Evolutionary conservation across 2,113 vertebrate species (phyloP), one percentile per base, ranked within the genome.

Genomic region (Oryctolagus cuniculus): DNA sequence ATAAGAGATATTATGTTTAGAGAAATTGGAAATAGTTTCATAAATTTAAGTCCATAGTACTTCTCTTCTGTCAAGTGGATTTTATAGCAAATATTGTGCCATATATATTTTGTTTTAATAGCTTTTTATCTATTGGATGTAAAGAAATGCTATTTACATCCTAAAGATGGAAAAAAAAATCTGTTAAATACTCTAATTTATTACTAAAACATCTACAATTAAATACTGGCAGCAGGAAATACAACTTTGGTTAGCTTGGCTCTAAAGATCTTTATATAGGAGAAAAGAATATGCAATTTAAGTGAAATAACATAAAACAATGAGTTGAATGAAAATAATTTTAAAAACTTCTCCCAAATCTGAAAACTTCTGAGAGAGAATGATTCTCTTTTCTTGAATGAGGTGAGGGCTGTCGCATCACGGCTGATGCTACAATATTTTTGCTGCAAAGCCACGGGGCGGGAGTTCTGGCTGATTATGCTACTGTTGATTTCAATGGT

Each of bases 101-200:
- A 31, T 16, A 6, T 38, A 73, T 10, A 55, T 79, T 87, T 61
- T 75, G 31, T 55, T 81, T 95, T 89, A 70, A 58, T 63, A 86
- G 55, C 55, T 95, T 86, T 49, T 25, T 82, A 83, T 58, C 74
- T n/a, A 22, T 51, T 77, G 29, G 38, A 82, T 5, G 72, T 84
- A 84, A 61, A 87, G 13, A 70, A 90, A 79, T 55, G n/a, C 85
- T 66, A 72, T 13, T 10, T 72, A 0, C 31, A 89, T 73, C 64
- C 10, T 55, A 36, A 73, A 89, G 44, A 79, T 70, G 55, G 75
- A 4, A 58, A 4, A 58, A 4, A 58, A 19, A 17, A 49, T 77
- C 21, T 27, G 24, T 6, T 34, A 87, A 94, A 89, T 87, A 36
- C 31, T 95, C 89, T 44, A 24, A 86, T 86, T 91, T 94, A 5